These are phyloP conservation scores for Ochlodes sylvanus DNA, from an alignment of 2,888 invertebrate genomes.

Conservation along the genomic window DNA sequence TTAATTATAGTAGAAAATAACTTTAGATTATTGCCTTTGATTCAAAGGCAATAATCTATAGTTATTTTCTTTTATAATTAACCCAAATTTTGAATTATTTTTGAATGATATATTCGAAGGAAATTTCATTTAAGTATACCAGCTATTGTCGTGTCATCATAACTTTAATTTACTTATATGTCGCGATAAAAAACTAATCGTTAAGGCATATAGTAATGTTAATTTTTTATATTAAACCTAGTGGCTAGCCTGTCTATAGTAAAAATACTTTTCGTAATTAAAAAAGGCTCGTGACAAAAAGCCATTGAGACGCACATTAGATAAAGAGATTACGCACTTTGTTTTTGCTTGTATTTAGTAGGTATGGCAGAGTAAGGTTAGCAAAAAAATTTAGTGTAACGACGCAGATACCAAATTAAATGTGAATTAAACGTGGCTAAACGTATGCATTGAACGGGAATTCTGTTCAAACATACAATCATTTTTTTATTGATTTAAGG, in stretches of 20 bases:
- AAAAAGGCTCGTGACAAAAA: conserved; percentile 48
- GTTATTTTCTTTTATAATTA: too few species aligned
- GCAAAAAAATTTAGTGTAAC: conserved; percentile 1
- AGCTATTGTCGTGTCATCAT: too few species aligned
- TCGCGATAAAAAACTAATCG: neutral
- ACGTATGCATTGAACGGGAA: neutral
- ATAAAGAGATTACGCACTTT: conserved; percentile 49
- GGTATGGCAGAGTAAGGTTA: conserved; percentile 2
- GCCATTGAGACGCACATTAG: conserved; percentile 47
- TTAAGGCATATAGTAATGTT: neutral
- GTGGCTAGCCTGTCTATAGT: neutral
- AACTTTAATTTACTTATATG: neutral
- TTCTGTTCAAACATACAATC: neutral
- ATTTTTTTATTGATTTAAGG: too few species aligned
- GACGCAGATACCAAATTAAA: neutral
- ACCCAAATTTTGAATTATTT: too few species aligned
- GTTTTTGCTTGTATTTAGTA: conserved; percentile 41
- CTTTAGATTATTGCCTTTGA: too few species aligned
- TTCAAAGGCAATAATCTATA: too few species aligned
- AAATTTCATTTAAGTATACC: too few species aligned
- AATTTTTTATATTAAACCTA: neutral
- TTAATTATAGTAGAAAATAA: too few species aligned
- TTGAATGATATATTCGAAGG: too few species aligned
- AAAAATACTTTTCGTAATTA: conserved; percentile 34
- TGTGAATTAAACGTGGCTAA: neutral